phyloP scores from a whole-genome alignment of 2,888 invertebrate genomes.

The Cistogaster globosa region DNA sequence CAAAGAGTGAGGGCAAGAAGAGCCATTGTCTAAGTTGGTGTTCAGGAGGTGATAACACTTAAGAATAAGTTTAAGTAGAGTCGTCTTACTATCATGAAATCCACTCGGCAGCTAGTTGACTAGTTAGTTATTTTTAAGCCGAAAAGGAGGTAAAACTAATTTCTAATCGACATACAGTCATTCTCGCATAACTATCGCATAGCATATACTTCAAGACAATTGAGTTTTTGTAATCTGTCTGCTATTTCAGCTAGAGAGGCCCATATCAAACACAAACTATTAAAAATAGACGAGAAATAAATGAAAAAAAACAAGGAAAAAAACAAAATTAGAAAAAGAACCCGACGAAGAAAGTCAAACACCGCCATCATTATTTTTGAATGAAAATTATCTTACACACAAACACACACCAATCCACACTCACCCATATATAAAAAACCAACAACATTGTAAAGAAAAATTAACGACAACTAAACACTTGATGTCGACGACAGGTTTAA shows the following conservation, averaged over 20 bases:
- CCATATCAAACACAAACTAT: conserved; percentile 47
- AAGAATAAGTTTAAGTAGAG: no score
- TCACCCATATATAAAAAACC: not conserved
- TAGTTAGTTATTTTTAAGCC: no score
- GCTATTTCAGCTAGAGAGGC: conserved; percentile 51
- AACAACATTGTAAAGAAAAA: conserved; percentile 26
- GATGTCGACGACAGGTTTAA: conserved; percentile 72
- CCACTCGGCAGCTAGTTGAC: no score
- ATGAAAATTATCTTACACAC: conserved; percentile 3
- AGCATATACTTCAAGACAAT: conserved; percentile 12
- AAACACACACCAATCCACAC: not conserved
- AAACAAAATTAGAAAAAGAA: conserved; percentile 38
- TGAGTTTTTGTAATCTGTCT: conserved; percentile 38
- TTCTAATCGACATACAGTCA: no score
- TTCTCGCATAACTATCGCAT: not conserved
- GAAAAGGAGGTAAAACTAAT: no score
- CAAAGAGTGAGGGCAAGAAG: no score
- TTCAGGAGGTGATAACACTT: no score
- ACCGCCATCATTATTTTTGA: conserved; percentile 49
- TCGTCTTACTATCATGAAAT: no score
- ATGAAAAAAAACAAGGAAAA: not conserved
- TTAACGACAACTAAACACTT: conserved; percentile 65
- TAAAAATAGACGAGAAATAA: conserved; percentile 38
- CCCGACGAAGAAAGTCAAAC: conserved; percentile 58
- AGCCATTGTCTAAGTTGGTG: no score